Evolutionary conservation across 2,113 vertebrate genomes (phyloP), one percentile per base, ranked within the genome.

Genomic region (Cololabis saira): DNA sequence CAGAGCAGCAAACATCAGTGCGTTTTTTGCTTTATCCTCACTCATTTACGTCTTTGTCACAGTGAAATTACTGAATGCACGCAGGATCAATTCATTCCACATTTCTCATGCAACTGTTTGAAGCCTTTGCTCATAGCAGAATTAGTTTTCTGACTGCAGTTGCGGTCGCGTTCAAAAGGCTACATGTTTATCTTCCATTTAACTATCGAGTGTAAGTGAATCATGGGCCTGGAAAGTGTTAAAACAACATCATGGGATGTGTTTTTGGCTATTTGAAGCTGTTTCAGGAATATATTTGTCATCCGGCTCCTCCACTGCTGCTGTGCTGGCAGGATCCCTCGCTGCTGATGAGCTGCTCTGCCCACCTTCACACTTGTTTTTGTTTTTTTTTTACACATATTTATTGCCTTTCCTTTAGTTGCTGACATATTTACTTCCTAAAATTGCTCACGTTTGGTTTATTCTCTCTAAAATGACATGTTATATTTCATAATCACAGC

Each of bases 291-390:
- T 66, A 83, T 54, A 17, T 44, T 42, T 42, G 51, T 42, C 51
- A 59, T 59, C 65, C 69, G 58, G 78, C 71, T 54, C 69, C 61
- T 64, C 15, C 7, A 41, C 47, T 64, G 74, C 67, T 73, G 67
- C 54, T 81, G 78, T 42, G 57, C 67, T 73, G 78, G 67, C 82
- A 65, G 63, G 64, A 73, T 54, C 44, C 51, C 60, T 69, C 60
- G 44, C 40, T 73, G 79, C 69, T 67, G 70, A 80, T 33, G 37
- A 65, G 43, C 18, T 17, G 5, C 53, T 82, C 80, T 59, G 59
- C 63, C 52, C 48, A 67, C 53, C 53, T 48, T 65, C 69, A 37
- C 14, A 15, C 2, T 18, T 56, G 17, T 41, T 56, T 55, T 59
- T 53, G 3, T 7, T 12, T n/a, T 43, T 42, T 9, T 21, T 16